These are phyloP conservation scores for Notodonta ziczac DNA, from an alignment of 2,888 invertebrate genomes.

Conservation along the genomic window DNA sequence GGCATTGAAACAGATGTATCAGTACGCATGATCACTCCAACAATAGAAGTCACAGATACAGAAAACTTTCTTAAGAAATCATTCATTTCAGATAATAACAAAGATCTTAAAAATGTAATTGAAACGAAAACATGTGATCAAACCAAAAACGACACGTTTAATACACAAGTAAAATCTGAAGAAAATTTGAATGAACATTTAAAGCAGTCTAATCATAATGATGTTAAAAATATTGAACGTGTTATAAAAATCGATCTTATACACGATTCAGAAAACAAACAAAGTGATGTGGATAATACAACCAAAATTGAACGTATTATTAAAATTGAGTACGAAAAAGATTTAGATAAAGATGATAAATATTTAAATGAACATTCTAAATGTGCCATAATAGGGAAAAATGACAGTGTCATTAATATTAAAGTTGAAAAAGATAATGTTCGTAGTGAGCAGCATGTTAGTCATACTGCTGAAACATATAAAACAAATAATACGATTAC, in stretches of 20 bases:
- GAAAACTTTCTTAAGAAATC: slow-evolving; percentile 70
- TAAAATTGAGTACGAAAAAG: slow-evolving; percentile 17
- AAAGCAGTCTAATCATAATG: not conserved
- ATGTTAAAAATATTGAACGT: slow-evolving; percentile 14
- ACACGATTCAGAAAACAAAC: slow-evolving; percentile 11
- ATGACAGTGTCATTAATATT: slow-evolving; percentile 22
- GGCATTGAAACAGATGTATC: slow-evolving; percentile 76
- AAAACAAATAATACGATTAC: not conserved
- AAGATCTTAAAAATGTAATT: slow-evolving; percentile 15
- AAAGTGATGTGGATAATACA: slow-evolving; percentile 8
- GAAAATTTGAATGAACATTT: not conserved
- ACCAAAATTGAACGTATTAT: slow-evolving; percentile 12
- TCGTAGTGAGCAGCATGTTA: slow-evolving; percentile 10
- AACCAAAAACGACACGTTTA: not conserved
- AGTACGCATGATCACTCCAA: slow-evolving; percentile 78
- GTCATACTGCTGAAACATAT: not conserved
- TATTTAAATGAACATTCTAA: not conserved
- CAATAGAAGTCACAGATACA: slow-evolving; percentile 78
- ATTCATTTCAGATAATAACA: slow-evolving; percentile 45
- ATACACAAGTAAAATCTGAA: slow-evolving; percentile 17
- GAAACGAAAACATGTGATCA: slow-evolving; percentile 1
- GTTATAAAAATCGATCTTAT: slow-evolving; percentile 14
- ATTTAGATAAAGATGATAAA: slow-evolving; percentile 11
- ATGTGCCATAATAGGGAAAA: slow-evolving; percentile 6
- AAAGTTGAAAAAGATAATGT: slow-evolving; percentile 18